Conservation (phyloP, 2,888 invertebrate species). For the Lordiphosa fenestrarum region DNA sequence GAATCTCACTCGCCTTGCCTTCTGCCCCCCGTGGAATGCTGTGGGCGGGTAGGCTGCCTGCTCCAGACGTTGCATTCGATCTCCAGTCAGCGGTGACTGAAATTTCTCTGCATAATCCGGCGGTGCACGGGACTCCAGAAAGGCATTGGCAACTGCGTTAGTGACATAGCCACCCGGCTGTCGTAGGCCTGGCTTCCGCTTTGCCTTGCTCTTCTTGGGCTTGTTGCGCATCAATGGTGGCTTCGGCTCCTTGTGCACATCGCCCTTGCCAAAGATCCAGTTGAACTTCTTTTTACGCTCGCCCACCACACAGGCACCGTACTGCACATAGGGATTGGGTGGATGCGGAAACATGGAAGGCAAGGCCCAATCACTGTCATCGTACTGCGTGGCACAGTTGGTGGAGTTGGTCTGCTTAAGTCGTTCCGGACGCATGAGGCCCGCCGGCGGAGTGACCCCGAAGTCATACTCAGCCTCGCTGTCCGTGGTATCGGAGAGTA, state of each 20-base stretch:
- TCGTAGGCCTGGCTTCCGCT: slow-evolving; percentile 16
- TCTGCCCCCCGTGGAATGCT: slow-evolving; percentile 5
- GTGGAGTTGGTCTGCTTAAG: slow-evolving; percentile 81
- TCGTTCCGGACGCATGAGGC: slow-evolving; percentile 84
- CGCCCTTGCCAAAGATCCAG: slow-evolving; percentile 58
- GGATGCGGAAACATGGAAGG: slow-evolving; percentile 61
- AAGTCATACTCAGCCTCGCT: slow-evolving; percentile 85
- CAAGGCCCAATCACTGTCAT: slow-evolving; percentile 81
- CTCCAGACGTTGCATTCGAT: slow-evolving; percentile 31
- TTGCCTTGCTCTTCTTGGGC: slow-evolving; percentile 30
- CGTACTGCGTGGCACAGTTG: slow-evolving; percentile 84
- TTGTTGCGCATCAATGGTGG: slow-evolving; percentile 41
- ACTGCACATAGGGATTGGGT: slow-evolving; percentile 66
- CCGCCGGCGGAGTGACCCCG: slow-evolving; percentile 87
- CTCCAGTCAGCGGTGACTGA: slow-evolving; percentile 15
- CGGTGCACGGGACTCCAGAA: background rate
- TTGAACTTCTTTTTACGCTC: slow-evolving; percentile 47
- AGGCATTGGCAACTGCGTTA: background rate
- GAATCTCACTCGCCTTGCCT: slow-evolving; percentile 17
- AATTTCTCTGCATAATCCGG: slow-evolving; percentile 3
- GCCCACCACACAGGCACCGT: slow-evolving; percentile 64
- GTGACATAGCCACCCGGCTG: slow-evolving; percentile 32
- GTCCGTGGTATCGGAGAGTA: slow-evolving; percentile 77
- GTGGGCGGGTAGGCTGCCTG: slow-evolving; percentile 42
- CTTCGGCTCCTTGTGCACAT: slow-evolving; percentile 44